These are phyloP conservation scores for Pogonophryne albipinna DNA, from an alignment of 2,797 vertebrate species.

Conservation along the genomic window DNA sequence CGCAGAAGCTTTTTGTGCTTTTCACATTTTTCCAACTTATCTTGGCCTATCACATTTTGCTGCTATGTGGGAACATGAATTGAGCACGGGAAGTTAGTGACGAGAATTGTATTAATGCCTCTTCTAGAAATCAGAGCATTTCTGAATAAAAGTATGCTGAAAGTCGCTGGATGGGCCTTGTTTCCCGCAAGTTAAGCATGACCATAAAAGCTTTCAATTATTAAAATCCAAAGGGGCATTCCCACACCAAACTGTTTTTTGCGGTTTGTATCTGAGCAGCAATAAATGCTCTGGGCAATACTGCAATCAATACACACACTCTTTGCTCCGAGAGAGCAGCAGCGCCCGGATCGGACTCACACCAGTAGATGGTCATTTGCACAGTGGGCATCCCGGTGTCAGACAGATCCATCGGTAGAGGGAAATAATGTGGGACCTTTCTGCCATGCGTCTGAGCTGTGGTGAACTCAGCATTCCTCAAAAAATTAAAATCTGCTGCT, in stretches of 20 bases:
- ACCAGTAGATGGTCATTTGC: constrained; percentile 67
- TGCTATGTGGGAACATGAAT: constrained; percentile 54
- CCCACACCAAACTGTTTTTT: constrained; percentile 68
- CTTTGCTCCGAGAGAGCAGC: constrained; percentile 43
- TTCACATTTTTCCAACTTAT: constrained; percentile 45
- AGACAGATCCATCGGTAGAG: constrained; percentile 50
- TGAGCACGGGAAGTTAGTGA: constrained; percentile 41
- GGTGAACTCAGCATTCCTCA: constrained; percentile 47
- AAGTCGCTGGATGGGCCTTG: constrained; percentile 47
- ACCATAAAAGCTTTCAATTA: constrained; percentile 79
- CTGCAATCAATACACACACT: constrained; percentile 68
- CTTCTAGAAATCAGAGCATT: constrained; percentile 29
- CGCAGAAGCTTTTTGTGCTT: constrained; percentile 36
- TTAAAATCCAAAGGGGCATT: constrained; percentile 75
- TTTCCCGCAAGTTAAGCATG: constrained; percentile 74
- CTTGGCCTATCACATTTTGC: constrained; percentile 56
- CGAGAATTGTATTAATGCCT: constrained; percentile 44
- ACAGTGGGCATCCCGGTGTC: constrained; percentile 55
- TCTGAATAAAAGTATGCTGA: constrained; percentile 50
- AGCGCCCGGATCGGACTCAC: constrained; percentile 46
- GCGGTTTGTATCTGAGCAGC: constrained; percentile 63
- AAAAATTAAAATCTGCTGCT: constrained; percentile 34
- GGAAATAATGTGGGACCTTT: constrained; percentile 47
- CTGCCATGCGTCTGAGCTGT: constrained; percentile 43
- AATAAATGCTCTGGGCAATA: constrained; percentile 53